Evolutionary conservation across 2,113 vertebrate species (phyloP), one percentile per base, ranked within the genome.

Genomic region (Cochlearius cochlearius): DNA sequence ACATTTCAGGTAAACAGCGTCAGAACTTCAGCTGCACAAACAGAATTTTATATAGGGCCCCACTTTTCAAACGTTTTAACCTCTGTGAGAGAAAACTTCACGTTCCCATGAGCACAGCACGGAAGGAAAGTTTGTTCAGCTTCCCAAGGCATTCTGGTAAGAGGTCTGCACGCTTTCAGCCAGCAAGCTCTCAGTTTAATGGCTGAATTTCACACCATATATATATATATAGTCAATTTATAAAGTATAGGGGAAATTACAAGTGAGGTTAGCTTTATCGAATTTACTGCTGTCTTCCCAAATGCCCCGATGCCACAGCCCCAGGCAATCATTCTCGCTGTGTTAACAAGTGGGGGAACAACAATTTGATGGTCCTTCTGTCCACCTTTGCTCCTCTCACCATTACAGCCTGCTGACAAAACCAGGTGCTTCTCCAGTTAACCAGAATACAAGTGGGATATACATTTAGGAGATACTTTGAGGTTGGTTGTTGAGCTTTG

Each of bases 1-100:
- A 88, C 26, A n/a, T 92, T 97, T 93, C 94, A 98, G 96, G 94
- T 96, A 94, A 93, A 95, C 82, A 86, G 68, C 19, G 0, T 91
- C 85, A 96, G 91, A 95, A 94, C 83, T 81, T 92, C 38, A 4
- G 58, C 41, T 81, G 81, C 90, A 85, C 68, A 85, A 83, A 84
- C 55, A 66, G 84, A 96, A 89, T 96, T 79, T 79, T 86, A 64
- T 41, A 92, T 52, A 6, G 50, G 68, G 32, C 39, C 64, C 47
- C 50, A 45, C 45, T 95, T 94, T 86, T 86, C 86, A 76, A 88
- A 94, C 67, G 43, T 86, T 75, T 91, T 95, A 81, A 90, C 69
- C 90, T 82, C 58, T 3, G 15, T 10, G 59, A 76, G 75, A 38
- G 66, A 60, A 91, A 87, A 69, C 64, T 96, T 95, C 49, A 12